Conservation (phyloP, 2,888 invertebrate genomes). For the Zhuqinia jingwanae region DNA sequence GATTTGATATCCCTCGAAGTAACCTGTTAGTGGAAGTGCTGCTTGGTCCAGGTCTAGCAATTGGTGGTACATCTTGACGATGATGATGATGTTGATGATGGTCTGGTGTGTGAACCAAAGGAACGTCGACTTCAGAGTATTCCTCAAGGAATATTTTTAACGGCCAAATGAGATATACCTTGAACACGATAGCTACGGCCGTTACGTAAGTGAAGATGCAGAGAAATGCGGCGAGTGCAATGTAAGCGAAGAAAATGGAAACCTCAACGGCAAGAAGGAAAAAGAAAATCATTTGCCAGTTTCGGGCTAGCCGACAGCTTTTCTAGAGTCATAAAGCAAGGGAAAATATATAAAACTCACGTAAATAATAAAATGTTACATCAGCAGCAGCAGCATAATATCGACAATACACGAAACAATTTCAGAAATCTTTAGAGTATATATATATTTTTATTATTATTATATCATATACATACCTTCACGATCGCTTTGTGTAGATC, state of each 20-base stretch:
- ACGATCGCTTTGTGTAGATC: conserved; percentile 61
- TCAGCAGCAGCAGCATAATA: no score
- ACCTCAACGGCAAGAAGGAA: conserved; percentile 62
- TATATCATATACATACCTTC: no score
- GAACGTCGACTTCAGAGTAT: conserved; percentile 58
- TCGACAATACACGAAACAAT: neutral
- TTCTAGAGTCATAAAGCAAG: conserved; percentile 40
- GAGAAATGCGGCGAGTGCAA: conserved; percentile 46
- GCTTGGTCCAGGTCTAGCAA: conserved; percentile 56
- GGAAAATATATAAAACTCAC: conserved; percentile 2
- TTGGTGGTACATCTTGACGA: neutral
- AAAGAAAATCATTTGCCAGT: conserved; percentile 65
- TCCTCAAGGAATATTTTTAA: conserved; percentile 63
- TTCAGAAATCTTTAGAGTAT: no score
- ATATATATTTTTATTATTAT: neutral
- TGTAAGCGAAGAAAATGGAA: conserved; percentile 60
- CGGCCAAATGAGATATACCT: conserved; percentile 64
- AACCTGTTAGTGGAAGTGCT: neutral
- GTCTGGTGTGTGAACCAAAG: conserved; percentile 44
- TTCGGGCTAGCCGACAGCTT: conserved; percentile 60
- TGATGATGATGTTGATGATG: neutral
- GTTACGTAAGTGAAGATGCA: conserved; percentile 63
- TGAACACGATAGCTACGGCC: conserved; percentile 44
- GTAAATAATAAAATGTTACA: conserved; percentile 1
- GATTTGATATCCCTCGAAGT: neutral